phyloP scores from a whole-genome alignment of 2,797 vertebrate species.

The Mus minutoides region DNA sequence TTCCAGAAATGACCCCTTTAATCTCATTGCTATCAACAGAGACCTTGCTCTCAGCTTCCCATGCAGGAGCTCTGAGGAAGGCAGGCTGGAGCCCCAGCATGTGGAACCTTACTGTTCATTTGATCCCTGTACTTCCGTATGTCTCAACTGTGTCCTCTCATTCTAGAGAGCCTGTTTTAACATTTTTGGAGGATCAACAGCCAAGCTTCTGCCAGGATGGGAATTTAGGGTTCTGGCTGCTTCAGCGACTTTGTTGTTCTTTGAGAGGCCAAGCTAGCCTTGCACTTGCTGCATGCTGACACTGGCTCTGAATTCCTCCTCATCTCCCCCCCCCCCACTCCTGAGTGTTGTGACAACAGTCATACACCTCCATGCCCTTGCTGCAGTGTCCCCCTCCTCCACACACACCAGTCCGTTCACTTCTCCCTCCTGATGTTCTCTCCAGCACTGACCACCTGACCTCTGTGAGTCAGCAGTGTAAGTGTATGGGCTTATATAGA shows the following conservation, averaged over 20 bases:
- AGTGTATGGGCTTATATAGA: not conserved
- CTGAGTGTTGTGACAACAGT: not conserved
- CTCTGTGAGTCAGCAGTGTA: no score
- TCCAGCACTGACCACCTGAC: no score
- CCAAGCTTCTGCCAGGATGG: not conserved
- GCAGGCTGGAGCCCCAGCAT: not conserved
- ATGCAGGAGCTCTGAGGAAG: not conserved
- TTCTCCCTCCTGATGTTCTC: not conserved
- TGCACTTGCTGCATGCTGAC: not conserved
- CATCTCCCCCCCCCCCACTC: rapidly evolving
- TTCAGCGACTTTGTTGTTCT: not conserved
- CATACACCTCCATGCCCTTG: not conserved
- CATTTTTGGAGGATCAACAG: not conserved
- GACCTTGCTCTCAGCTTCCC: not conserved
- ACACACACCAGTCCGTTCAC: not conserved
- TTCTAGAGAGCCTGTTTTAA: not conserved
- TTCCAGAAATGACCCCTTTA: not conserved
- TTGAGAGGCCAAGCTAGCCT: not conserved
- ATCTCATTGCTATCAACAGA: not conserved
- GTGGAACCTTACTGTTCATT: not conserved
- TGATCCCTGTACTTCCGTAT: not conserved
- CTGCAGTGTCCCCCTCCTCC: not conserved
- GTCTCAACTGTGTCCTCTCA: not conserved
- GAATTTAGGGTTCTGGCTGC: not conserved
- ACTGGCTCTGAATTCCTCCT: not conserved